Evolutionary conservation across 2,113 vertebrate species (phyloP), one percentile per base, ranked within the genome.

Genomic region (Scopus umbretta): DNA sequence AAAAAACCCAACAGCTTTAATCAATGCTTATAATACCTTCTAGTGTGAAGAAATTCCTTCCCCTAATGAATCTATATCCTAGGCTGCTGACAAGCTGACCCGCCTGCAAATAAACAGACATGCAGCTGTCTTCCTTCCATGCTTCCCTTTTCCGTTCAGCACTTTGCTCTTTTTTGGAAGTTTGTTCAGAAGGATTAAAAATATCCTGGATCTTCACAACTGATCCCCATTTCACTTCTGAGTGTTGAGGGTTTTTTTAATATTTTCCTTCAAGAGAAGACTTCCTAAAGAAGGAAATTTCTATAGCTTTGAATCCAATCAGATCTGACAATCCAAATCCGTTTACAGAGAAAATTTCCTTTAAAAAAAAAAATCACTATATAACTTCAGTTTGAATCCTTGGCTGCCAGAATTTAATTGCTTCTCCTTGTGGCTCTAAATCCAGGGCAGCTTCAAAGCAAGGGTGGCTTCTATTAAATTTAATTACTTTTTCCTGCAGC

Each of bases 391-490:
- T 40, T 90, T 63, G 86, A 92, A 93, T 86, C 94, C 56, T 5
- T 17, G 65, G 86, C 94, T 93, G 86, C 85, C 80, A 58, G 53
- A 72, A 36, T 92, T 96, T 97, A 97, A 97, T 97, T 96, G 94
- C 95, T 91, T 96, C 90, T 96, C 88, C 94, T 92, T 38, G 70
- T 94, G 87, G 80, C 86, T 86, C 92, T 92, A 92, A 96, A 96
- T 73, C 71, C 90, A 71, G 84, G 81, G 74, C 93, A 94, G 93
- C 96, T 97, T 97, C 96, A 97, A 97, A 97, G 97, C 38, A 40
- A 95, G 93, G 86, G 95, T 97, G 95, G 84, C 96, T 94, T 94
- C 92, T 62, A 96, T 96, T 96, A 97, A 97, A 95, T 95, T 94
- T 97, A 97, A 97, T 97, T 68, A 92, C 93, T 59, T 86, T 94